Base-by-base conservation (phyloP, 2,888 invertebrate genomes). In the Drosophila flavopinicola region DNA sequence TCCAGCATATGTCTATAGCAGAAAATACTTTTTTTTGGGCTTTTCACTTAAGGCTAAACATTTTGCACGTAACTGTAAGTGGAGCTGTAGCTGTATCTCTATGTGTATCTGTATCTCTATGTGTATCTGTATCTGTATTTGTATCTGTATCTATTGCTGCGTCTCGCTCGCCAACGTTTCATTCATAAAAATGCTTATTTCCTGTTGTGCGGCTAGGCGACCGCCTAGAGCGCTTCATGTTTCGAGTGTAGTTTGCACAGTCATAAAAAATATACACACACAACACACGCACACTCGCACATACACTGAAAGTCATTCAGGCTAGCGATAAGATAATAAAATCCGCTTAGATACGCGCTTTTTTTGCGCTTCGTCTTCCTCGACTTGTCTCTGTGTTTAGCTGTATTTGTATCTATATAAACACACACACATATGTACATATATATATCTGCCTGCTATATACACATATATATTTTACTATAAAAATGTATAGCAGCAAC, bases 131-230 rank as follows among this genome's bases (percentile, higher is more conserved):
- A 10, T 42, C 24, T 60, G 11, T 51, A 17, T 47, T 9, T 38
- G 30, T 45, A 39, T 11, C 24, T 69, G 58, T 52, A 30, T 24
- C 38, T 64, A 52, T 69, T 41, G 54, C 38, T 66, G 52, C 65
- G 35, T 42, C 3, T 60, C 51, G 63, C 66, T 73, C 60, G 85
- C 69, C 67, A 75, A 79, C 82, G 78, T 87, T 85, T 88, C 85
- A 85, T 85, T 85, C 85, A 85, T 85, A 88, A 88, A 85, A 85
- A 86, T 86, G 80, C 85, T 77, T 80, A 78, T 84, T 86, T 80
- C 87, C 86, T 80, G 85, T 86, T 86, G 76, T 80, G 77, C 72
- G 85, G 73, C 79, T 83, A 78, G 78, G 78, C 78, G 64, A 65
- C 65, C 75, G 75, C 70, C 73, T 73, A 65, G 60, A 61, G 76